phyloP scores from a whole-genome alignment of 2,113 vertebrate genomes.

The Henicopernis longicauda region DNA sequence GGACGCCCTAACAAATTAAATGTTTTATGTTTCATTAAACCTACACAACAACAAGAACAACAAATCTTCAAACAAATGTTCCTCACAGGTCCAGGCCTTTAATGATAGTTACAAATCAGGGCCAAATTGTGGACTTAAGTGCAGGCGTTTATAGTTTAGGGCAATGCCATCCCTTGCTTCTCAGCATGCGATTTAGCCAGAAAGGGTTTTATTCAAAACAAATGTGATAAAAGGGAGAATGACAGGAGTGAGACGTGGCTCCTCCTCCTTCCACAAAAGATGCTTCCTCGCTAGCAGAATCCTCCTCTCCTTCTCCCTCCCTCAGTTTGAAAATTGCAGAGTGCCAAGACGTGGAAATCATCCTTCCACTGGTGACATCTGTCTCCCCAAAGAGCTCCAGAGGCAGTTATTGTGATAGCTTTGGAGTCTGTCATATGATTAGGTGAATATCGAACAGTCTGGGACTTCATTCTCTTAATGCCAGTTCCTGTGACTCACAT shows the following conservation, averaged over 20 bases:
- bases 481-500: background rate
- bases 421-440: conserved; percentile 50
- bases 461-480: conserved; percentile 35
- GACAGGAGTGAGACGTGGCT: background rate
- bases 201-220: background rate
- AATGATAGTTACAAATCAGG: background rate
- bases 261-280: conserved; percentile 23
- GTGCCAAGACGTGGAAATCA: conserved; percentile 30
- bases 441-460: conserved; percentile 36
- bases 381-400: conserved; percentile 33
- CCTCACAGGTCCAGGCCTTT: background rate
- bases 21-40: background rate
- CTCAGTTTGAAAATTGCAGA: conserved; percentile 19
- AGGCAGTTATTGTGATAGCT: conserved; percentile 40
- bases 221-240: conserved; percentile 14
- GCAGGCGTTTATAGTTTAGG: background rate
- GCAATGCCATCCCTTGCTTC: background rate
- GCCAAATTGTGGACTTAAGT: background rate
- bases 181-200: background rate
- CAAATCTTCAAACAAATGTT: background rate
- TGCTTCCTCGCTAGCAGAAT: background rate
- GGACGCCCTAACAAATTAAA: background rate
- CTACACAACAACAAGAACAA: background rate
- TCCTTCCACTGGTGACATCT: conserved; percentile 50
- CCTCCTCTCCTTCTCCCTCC: background rate